A percentile compares a stretch with the other conserved stretches of the same genome.
These are phyloP conservation scores for Chalcosyrphus nemorum DNA, from an alignment of 2,888 invertebrate species.

Conservation along the genomic window DNA sequence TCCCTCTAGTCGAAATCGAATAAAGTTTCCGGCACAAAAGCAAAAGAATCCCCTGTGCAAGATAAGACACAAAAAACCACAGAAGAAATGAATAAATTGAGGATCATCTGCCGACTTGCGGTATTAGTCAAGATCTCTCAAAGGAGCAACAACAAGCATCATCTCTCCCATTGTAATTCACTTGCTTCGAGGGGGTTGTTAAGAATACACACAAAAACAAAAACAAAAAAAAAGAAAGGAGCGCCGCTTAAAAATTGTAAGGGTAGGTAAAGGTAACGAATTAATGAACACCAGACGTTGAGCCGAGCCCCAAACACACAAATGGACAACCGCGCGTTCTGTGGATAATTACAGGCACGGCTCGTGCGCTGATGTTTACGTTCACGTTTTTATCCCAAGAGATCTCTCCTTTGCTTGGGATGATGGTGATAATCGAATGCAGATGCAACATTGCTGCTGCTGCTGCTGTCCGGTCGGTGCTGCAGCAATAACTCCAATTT, in stretches of 20 bases:
- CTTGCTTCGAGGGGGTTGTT: conserved; percentile 56
- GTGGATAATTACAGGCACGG: conserved; percentile 63
- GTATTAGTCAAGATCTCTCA: conserved; percentile 55
- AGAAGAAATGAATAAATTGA: conserved; percentile 4
- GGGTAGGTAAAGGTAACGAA: conserved; percentile 69
- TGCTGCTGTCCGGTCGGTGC: too few relatives aligned
- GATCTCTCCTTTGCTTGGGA: conserved; percentile 66
- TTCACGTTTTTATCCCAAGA: conserved; percentile 68
- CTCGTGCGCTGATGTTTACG: conserved; percentile 59
- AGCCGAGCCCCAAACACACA: conserved; percentile 63
- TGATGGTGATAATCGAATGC: conserved; percentile 73
- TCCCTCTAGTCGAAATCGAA: too few relatives aligned
- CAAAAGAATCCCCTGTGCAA: background rate
- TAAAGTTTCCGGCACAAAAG: background rate
- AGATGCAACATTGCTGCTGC: conserved; percentile 70
- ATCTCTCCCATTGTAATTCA: conserved; percentile 22
- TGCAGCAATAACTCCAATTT: conserved; percentile 71
- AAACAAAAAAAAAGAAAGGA: conserved; percentile 44
- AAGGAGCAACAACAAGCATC: conserved; percentile 51
- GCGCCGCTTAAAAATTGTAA: conserved; percentile 51
- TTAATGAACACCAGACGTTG: conserved; percentile 68
- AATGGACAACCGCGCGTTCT: conserved; percentile 28
- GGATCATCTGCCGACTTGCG: conserved; percentile 69
- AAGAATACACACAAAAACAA: conserved; percentile 18
- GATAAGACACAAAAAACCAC: background rate